Conservation (phyloP, 2,113 vertebrate species). For the Mustela nigripes region DNA sequence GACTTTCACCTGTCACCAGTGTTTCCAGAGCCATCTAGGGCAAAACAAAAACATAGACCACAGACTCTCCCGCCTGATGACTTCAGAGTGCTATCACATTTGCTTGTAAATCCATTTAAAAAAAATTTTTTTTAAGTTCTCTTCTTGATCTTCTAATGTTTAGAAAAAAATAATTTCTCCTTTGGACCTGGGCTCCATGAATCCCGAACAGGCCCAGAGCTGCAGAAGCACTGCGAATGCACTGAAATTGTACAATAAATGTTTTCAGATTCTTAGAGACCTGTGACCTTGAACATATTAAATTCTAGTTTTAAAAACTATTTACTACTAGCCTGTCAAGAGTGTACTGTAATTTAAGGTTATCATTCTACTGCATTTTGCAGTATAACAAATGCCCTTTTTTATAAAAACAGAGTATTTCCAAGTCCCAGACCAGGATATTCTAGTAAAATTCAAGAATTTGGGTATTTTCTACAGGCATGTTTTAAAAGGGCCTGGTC, state of each 20-base stretch:
- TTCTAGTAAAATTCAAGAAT: background rate
- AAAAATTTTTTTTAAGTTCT: background rate
- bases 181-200: background rate
- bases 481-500: background rate
- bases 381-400: background rate
- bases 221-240: background rate
- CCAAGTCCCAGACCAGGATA: background rate
- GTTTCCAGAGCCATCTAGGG: slow-evolving; percentile 30
- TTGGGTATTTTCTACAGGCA: slow-evolving; percentile 1
- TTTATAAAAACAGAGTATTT: background rate
- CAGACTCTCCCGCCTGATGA: background rate
- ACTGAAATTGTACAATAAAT: slow-evolving; percentile 1
- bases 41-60: background rate
- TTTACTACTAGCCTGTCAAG: background rate
- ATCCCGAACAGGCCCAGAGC: background rate
- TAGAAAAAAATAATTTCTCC: background rate
- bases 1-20: slow-evolving; percentile 21
- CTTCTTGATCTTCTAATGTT: background rate
- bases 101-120: background rate
- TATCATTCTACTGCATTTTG: background rate
- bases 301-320: background rate
- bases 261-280: slow-evolving; percentile 11
- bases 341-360: background rate
- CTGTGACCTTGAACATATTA: background rate
- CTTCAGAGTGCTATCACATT: background rate